These are phyloP conservation scores for Drosophila niveifrons DNA, from an alignment of 2,888 invertebrate species.

Conservation along the genomic window DNA sequence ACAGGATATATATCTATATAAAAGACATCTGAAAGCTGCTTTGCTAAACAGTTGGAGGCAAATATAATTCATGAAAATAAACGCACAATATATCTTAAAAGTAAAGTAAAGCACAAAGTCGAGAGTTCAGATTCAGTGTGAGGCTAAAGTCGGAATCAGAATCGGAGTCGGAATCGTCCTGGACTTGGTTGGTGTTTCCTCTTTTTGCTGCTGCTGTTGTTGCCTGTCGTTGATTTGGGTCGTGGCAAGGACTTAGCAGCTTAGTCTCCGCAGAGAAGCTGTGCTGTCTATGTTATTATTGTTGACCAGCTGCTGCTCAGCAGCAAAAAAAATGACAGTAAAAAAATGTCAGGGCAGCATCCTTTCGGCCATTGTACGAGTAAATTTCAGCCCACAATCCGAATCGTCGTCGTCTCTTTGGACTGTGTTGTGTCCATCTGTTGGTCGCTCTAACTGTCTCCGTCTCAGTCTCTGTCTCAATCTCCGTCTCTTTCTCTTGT, in stretches of 20 bases:
- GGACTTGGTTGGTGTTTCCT: slow-evolving; percentile 8
- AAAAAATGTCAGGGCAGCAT: slow-evolving; percentile 71
- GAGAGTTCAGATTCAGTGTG: slow-evolving; percentile 27
- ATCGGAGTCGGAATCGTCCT: neutral
- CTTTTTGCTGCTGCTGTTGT: slow-evolving; percentile 31
- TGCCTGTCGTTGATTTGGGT: slow-evolving; percentile 74
- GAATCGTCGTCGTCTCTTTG: neutral
- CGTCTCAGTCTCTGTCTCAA: slow-evolving; percentile 2
- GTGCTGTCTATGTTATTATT: slow-evolving; percentile 27
- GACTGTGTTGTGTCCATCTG: slow-evolving; percentile 44
- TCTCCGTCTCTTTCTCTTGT: slow-evolving; percentile 8
- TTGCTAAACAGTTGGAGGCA: slow-evolving; percentile 23
- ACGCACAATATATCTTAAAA: slow-evolving; percentile 36
- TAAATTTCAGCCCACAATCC: slow-evolving; percentile 27
- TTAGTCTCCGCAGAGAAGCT: slow-evolving; percentile 40
- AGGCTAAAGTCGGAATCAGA: neutral
- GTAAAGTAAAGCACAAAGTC: slow-evolving; percentile 40
- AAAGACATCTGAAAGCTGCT: no score
- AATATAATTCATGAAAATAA: slow-evolving; percentile 55
- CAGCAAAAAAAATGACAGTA: slow-evolving; percentile 66
- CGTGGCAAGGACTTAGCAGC: slow-evolving; percentile 73
- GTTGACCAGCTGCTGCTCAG: slow-evolving; percentile 34
- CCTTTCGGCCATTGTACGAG: slow-evolving; percentile 33
- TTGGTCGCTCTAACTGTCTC: slow-evolving; percentile 10
- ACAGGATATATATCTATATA: no score